Conservation (phyloP, 1,140 invertebrate species). For the Bicyclus anynana region DNA sequence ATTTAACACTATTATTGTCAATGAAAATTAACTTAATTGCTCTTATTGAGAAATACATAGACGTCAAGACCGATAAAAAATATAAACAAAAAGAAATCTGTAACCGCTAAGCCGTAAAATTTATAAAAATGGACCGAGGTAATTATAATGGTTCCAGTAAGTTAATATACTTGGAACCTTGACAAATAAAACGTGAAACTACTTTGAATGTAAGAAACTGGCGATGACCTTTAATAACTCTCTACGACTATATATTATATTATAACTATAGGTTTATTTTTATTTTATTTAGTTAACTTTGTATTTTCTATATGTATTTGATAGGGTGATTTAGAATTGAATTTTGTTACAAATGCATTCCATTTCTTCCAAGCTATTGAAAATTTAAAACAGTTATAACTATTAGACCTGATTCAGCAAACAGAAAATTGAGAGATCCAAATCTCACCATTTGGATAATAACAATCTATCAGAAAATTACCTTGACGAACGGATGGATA, state of each 20-base stretch:
- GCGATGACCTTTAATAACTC: not conserved
- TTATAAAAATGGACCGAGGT: constrained; percentile 1
- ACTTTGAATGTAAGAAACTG: not conserved
- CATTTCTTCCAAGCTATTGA: too few relatives aligned
- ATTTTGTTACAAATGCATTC: too few relatives aligned
- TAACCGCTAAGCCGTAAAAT: not conserved
- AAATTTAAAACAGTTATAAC: too few relatives aligned
- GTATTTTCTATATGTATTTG: too few relatives aligned
- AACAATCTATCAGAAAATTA: too few relatives aligned
- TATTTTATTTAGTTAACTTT: not conserved
- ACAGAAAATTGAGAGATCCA: too few relatives aligned
- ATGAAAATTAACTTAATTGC: not conserved
- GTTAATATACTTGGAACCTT: constrained; percentile 11
- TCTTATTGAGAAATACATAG: not conserved
- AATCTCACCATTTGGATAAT: too few relatives aligned
- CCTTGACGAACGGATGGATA: too few relatives aligned
- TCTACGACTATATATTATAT: too few relatives aligned
- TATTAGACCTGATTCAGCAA: too few relatives aligned
- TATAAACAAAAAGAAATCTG: not conserved
- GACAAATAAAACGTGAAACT: constrained; percentile 8
- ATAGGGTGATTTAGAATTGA: too few relatives aligned
- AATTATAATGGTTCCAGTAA: constrained; percentile 6
- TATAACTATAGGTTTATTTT: not conserved
- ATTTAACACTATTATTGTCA: not conserved
- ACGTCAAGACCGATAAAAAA: not conserved